phyloP scores from a whole-genome alignment of 1,140 invertebrate species.

The Trachymyrmex septentrionalis region DNA sequence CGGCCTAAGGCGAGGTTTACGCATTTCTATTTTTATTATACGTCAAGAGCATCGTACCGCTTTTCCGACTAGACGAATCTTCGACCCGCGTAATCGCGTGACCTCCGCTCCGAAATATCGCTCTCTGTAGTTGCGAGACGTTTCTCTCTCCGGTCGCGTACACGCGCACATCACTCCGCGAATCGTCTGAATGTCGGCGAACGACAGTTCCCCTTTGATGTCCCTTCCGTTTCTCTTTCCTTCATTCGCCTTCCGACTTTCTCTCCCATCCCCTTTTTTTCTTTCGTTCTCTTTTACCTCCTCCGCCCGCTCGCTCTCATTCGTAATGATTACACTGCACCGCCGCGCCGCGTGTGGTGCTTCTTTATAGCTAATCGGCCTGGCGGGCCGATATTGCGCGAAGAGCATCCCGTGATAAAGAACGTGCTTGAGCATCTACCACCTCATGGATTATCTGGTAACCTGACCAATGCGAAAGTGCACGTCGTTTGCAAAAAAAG shows the following conservation, averaged over 20 bases:
- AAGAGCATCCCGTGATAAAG: conserved; percentile 57
- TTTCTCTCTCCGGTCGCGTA: conserved; percentile 36
- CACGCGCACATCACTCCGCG: conserved; percentile 47
- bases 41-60: conserved; percentile 43
- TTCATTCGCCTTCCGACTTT: conserved; percentile 38
- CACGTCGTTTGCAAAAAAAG: not conserved
- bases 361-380: conserved; percentile 69
- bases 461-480: not conserved
- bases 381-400: conserved; percentile 58
- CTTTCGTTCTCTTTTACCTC: conserved; percentile 49
- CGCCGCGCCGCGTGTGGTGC: conserved; percentile 21
- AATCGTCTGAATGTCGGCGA: conserved; percentile 39
- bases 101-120: conserved; percentile 60
- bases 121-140: conserved; percentile 52
- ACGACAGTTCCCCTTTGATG: conserved; percentile 61
- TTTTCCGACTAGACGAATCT: conserved; percentile 56
- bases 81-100: conserved; percentile 48
- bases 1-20: conserved; percentile 68
- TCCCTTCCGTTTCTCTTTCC: conserved; percentile 30
- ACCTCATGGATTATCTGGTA: not conserved
- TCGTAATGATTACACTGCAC: conserved; percentile 65
- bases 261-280: conserved; percentile 33
- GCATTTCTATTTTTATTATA: conserved; percentile 57
- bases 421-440: not conserved
- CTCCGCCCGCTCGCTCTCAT: conserved; percentile 28